Base-by-base conservation (phyloP, 2,888 invertebrate species). In the Mesorhabditis spiculigera region DNA sequence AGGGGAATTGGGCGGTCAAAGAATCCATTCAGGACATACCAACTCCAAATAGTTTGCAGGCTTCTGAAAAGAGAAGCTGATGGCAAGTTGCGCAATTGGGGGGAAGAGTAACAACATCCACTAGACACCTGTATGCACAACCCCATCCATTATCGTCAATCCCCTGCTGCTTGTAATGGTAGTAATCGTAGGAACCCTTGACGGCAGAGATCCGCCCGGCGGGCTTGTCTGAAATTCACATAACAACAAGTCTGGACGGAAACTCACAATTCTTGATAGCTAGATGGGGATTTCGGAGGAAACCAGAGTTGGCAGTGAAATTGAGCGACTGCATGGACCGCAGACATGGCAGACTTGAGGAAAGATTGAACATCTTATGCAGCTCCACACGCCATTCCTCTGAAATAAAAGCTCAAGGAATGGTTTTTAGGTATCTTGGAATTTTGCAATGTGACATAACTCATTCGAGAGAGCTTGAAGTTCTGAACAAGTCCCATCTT, bases 131-230 rank as follows among this genome's bases (percentile, higher is more conserved):
- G 62, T 78, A 78, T 5, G 78, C 78, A 66, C 78, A 78, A n/a
- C 78, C 78, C 78, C 78, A 78, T 4, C 78, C 78, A 66, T 65
- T 92, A 85, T 98, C 98, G 87, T 96, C 92, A 86, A 94, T 91
- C 78, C 91, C 90, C 85, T 96, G 92, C 87, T 96, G 95, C 91
- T 94, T 92, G 87, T 99, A 99, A 87, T 99, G 98, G 86, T 94
- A 92, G 87, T 98, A 99, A 28, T 91, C 89, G 86, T 98, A 98
- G 75, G 90, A 90, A 2, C 98, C 98, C 75, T 91, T 89, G 4
- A 97, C 89, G 43, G 87, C 67, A 16, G 85, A 86, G 64, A 86
- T 82, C 44, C 72, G 72, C 6, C 81, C 82, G 6, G 75, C 68
- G n/a, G 77, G 75, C 61, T 76, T 75, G 71, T 78, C 82, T 82